phyloP scores from a whole-genome alignment of 2,888 invertebrate species.

The Agriopis aurantiaria region DNA sequence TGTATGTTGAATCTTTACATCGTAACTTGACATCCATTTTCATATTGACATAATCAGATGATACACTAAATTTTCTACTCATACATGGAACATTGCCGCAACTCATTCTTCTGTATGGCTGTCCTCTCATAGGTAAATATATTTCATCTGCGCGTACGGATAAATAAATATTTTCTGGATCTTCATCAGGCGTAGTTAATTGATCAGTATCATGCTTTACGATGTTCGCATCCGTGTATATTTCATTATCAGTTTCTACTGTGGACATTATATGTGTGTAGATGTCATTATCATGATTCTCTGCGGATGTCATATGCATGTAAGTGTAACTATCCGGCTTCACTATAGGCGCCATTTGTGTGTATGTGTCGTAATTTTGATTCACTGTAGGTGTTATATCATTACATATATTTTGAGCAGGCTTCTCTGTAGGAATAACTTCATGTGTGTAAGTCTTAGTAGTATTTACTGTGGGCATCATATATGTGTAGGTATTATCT shows the following conservation, averaged over 20 bases:
- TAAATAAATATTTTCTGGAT: slow-evolving; percentile 17
- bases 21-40: slow-evolving; percentile 9
- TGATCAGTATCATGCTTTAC: neutral
- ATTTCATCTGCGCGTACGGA: neutral
- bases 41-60: slow-evolving; percentile 34
- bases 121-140: slow-evolving; percentile 12
- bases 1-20: slow-evolving; percentile 6
- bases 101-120: slow-evolving; percentile 1
- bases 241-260: neutral
- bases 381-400: neutral
- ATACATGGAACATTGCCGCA: neutral
- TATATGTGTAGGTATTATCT: neutral
- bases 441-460: neutral
- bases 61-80: slow-evolving; percentile 25
- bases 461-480: neutral
- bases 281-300: neutral
- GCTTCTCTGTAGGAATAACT: neutral
- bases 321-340: neutral
- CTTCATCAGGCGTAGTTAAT: neutral
- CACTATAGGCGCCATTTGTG: neutral
- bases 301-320: neutral
- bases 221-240: neutral
- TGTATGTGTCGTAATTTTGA: neutral
- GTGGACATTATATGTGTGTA: slow-evolving; percentile 5
- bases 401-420: neutral